These are phyloP conservation scores for Xiphorhynchus erythropygius DNA, from an alignment of 2,797 vertebrate species.

Conservation along the genomic window DNA sequence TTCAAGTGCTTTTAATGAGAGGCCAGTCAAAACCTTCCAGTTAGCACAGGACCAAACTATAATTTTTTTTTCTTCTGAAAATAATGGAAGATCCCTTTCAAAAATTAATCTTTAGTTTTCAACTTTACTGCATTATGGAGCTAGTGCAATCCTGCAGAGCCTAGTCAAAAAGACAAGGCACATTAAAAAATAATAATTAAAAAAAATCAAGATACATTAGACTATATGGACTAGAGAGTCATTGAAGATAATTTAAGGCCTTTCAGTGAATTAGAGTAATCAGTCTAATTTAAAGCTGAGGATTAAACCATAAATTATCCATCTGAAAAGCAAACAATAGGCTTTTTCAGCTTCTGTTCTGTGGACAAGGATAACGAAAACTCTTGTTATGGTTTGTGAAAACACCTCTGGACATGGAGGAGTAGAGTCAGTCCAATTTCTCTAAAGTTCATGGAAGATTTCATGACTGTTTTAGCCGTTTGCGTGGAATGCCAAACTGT, in stretches of 20 bases:
- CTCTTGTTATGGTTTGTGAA: conserved; percentile 78
- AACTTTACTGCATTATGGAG: conserved; percentile 91
- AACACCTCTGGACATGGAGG: conserved; percentile 79
- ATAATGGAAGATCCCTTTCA: conserved; percentile 80
- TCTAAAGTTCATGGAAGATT: conserved; percentile 79
- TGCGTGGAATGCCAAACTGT: conserved; percentile 93
- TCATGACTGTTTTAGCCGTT: conserved; percentile 98
- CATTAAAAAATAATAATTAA: conserved; percentile 84
- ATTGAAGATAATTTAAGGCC: conserved; percentile 97
- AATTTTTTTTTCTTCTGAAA: conserved; percentile 69
- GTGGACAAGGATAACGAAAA: conserved; percentile 77
- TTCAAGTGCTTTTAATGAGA: conserved; percentile 68
- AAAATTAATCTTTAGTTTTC: conserved; percentile 79
- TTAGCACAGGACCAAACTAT: conserved; percentile 74
- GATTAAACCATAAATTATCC: conserved; percentile 83
- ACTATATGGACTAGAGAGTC: conserved; percentile 87
- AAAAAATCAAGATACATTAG: conserved; percentile 73
- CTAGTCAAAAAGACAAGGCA: conserved; percentile 95
- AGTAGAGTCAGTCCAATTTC: conserved; percentile 81
- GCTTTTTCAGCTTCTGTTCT: conserved; percentile 79
- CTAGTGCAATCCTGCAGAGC: conserved; percentile 98
- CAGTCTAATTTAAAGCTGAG: conserved; percentile 88
- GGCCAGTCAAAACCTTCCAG: conserved; percentile 74
- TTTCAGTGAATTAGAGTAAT: conserved; percentile 89
- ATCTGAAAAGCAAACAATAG: conserved; percentile 78